Evolutionary conservation across 2,888 invertebrate genomes (phyloP), one percentile per base, ranked within the genome.

Genomic region (Drosophila lutescens): DNA sequence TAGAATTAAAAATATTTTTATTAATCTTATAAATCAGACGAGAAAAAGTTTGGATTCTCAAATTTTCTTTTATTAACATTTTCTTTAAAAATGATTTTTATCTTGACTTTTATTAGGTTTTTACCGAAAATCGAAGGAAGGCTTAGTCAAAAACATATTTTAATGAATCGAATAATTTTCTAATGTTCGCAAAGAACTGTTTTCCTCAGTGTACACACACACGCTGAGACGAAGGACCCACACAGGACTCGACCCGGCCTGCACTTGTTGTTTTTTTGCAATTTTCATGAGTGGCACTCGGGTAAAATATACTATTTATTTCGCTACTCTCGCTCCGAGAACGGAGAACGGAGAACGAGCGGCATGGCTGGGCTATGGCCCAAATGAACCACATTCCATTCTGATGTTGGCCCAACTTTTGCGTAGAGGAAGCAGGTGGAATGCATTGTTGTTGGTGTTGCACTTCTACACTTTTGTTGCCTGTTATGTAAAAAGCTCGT

Each of bases 231-330:
- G 44, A 38, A 36, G 61, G 60, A 20, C 61, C 44, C 60, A 50
- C 62, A 55, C 43, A 78, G 70, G 74, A 73, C 73, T 62, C 62
- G 74, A 44, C 62, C 60, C 47, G 65, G 66, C 66, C 51, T 57
- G 59, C 23, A 54, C 55, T 70, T 60, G 68, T 73, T 76, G 77
- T 76, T 74, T 70, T 74, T 71, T 79, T 85, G 87, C 86, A 86
- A 86, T 86, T 86, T 83, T 70, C 84, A 87, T 84, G 86, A 86
- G 86, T 86, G 86, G 81, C 83, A 86, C 86, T 87, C 76, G 78
- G 78, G 78, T 74, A 83, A 86, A 85, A 84, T 85, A 82, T 84
- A 85, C 82, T 82, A 85, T 85, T 85, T 85, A 86, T 85, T 85
- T 85, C 83, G 81, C 82, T 80, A 84, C 83, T 69, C 73, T 53